Evolutionary conservation across 2,888 invertebrate species (phyloP), one percentile per base, ranked within the genome.

Genomic region (Drosophila pegasa): DNA sequence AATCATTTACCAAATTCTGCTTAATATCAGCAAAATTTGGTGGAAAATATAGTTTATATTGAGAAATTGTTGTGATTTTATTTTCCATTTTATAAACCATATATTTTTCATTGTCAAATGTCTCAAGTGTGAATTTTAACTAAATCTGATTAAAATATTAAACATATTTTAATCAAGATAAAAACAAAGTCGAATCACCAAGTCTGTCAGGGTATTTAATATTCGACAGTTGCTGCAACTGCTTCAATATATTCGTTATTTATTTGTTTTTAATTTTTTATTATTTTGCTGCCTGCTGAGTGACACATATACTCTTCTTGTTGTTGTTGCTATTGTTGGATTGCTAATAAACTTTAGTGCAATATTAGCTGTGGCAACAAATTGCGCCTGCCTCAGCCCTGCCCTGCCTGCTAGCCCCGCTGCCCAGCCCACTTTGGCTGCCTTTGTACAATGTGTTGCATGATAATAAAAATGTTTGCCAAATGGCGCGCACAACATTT

Each of bases 381-480:
- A 66, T 75, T 79, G 85, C 59, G 54, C 52, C 57, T 76, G 68
- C 61, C 27, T 8, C 20, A 8, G 18, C 9, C 9, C 43, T 18
- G 38, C 10, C 45, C 25, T 18, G 38, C 10, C 45, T 18, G 9
- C 29, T 14, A 20, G n/a, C 14, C 9, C 14, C 12, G 18, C 22
- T 6, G 20, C 29, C 10, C 3, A 7, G 56, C 48, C 8, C 20
- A 35, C 35, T 41, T 55, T 45, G 43, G 61, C 78, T 48, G 59
- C 52, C 62, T 59, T 61, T 55, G 48, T 60, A 29, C 14, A 47
- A 45, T 71, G 50, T 70, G 74, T 67, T 78, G 63, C 64, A 63
- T 63, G 59, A 79, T 87, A 88, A 86, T 80, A 88, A 86, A 83
- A 86, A 74, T 83, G 80, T 80, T 86, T 77, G 88, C 88, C 88